Conservation (phyloP, 2,113 vertebrate species). For the Pseudopipra pipra region DNA sequence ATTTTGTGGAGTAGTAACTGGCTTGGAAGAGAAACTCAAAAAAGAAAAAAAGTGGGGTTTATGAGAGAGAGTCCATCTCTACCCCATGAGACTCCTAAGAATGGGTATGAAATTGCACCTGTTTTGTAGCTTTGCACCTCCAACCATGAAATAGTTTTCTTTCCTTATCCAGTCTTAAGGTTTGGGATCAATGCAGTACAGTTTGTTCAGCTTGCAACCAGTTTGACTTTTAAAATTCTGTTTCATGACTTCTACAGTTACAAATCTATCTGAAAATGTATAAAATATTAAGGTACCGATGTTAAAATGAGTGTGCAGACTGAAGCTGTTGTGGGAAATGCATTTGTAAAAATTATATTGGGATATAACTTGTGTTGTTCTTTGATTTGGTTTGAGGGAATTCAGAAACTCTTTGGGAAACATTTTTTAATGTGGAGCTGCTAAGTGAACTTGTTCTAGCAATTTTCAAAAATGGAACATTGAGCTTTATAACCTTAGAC, state of each 20-base stretch:
- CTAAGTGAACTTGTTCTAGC: background rate
- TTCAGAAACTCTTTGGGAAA: background rate
- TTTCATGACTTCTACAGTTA: background rate
- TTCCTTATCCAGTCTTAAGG: background rate
- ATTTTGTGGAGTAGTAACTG: background rate
- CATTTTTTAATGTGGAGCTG: background rate
- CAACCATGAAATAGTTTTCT: background rate
- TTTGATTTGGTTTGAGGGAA: background rate
- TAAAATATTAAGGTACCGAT: background rate
- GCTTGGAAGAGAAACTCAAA: background rate
- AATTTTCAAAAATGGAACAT: background rate
- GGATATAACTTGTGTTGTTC: background rate
- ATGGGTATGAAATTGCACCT: background rate
- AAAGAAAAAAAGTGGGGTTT: background rate
- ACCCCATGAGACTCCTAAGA: background rate
- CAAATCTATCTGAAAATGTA: background rate
- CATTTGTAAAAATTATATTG: background rate
- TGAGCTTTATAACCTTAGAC: conserved; percentile 44
- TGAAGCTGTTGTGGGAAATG: background rate
- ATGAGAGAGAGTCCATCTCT: background rate
- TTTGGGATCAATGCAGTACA: background rate
- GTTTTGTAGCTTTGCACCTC: background rate
- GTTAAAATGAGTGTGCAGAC: background rate
- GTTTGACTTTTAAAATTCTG: background rate
- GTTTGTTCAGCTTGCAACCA: background rate